A percentile compares a stretch with the other conserved stretches of the same genome.
Conservation (phyloP, 2,113 vertebrate species). For the Mirza zaza region DNA sequence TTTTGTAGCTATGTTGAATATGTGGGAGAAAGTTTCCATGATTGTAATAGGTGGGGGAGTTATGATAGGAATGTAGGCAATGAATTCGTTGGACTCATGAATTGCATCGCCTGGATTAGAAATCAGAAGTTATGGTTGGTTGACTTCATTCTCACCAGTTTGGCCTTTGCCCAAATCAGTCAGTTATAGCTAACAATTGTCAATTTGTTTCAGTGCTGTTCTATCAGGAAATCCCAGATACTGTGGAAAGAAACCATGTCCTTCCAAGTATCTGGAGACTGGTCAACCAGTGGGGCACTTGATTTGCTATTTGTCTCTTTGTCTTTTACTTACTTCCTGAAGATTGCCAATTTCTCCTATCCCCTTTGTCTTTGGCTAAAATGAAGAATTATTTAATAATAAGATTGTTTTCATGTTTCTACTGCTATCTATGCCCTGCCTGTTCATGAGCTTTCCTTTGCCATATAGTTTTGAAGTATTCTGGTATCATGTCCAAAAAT, state of each 20-base stretch:
- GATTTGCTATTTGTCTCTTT: not conserved
- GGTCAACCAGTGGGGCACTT: not conserved
- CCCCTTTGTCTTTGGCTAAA: not conserved
- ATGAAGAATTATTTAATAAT: not conserved
- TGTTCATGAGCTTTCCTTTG: not conserved
- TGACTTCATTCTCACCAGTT: conserved; percentile 8
- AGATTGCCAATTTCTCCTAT: not conserved
- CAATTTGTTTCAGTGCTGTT: not conserved
- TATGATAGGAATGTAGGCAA: not conserved
- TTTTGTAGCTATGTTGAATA: not conserved
- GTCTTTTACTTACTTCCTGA: not conserved
- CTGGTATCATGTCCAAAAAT: not conserved
- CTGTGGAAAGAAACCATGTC: not conserved
- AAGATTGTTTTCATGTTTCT: not conserved
- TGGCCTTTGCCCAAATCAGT: not conserved
- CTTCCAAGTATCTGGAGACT: not conserved
- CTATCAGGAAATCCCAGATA: not conserved
- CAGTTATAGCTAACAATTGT: not conserved
- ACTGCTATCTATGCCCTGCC: not conserved
- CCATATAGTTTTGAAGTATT: not conserved
- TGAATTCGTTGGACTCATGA: conserved; percentile 2
- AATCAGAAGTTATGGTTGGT: not conserved
- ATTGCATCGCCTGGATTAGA: not conserved
- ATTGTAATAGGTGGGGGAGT: not conserved
- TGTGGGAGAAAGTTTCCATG: not conserved